Evolutionary conservation across 2,888 invertebrate genomes (phyloP).

Genomic region (Pristionchus maxplancki): DNA sequence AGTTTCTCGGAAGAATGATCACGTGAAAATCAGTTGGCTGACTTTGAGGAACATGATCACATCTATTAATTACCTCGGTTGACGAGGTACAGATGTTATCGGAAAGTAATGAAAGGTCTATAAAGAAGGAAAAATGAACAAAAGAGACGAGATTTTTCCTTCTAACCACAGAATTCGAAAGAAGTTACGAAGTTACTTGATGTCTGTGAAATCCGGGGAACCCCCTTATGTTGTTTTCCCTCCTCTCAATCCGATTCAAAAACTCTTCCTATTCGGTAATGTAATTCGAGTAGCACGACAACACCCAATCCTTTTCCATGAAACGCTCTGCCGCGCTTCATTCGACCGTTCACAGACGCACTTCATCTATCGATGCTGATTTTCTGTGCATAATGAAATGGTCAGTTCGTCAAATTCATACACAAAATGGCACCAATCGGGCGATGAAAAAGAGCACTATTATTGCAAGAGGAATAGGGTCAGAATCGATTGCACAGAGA

Average conservation of each 20-base stretch:
- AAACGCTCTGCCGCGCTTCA: not conserved
- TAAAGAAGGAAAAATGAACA: no score
- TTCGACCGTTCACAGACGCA: not conserved
- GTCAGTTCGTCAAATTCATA: not conserved
- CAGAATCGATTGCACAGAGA: constrained; percentile 6
- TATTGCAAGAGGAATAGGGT: constrained; percentile 9
- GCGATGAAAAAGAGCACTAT: not conserved
- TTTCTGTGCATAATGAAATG: not conserved
- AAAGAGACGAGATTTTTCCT: no score
- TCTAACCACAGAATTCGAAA: not conserved
- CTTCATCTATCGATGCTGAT: not conserved
- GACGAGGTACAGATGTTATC: no score
- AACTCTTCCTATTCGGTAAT: not conserved
- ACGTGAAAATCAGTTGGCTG: no score
- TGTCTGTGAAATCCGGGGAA: not conserved
- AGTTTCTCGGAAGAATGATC: not conserved
- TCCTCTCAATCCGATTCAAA: not conserved
- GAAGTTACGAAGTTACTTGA: not conserved
- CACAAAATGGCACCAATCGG: constrained; percentile 25
- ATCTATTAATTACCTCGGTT: not conserved
- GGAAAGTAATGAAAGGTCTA: no score
- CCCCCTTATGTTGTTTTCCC: not conserved
- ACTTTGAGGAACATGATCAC: not conserved
- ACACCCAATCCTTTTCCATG: not conserved
- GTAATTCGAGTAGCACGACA: not conserved